A percentile compares a stretch with the other conserved stretches of the same genome.
These are phyloP conservation scores for Anniella stebbinsi DNA, from an alignment of 2,797 vertebrate genomes.

Conservation along the genomic window DNA sequence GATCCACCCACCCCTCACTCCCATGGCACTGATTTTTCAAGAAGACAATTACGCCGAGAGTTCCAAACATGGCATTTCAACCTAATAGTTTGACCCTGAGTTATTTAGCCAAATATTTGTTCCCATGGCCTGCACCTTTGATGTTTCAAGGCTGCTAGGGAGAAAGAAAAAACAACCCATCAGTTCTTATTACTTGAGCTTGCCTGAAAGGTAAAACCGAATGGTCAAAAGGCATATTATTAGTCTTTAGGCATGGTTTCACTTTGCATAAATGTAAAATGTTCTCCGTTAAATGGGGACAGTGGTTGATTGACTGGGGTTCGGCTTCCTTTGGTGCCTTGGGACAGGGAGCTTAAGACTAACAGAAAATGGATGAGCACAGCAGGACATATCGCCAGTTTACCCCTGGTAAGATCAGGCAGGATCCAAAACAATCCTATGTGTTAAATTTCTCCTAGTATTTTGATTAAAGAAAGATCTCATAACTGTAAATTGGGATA, in stretches of 20 bases:
- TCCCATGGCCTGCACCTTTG: neutral
- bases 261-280: neutral
- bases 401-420: neutral
- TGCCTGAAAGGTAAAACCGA: neutral
- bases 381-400: neutral
- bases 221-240: neutral
- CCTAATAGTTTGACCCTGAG: neutral
- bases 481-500: neutral
- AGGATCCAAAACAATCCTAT: neutral
- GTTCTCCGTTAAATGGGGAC: neutral
- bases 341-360: neutral
- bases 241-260: neutral
- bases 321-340: neutral
- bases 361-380: neutral
- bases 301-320: neutral
- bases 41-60: neutral
- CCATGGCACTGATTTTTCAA: neutral
- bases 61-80: neutral
- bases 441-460: neutral
- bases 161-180: neutral
- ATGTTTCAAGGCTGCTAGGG: too few species aligned
- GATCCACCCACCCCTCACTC: too few species aligned
- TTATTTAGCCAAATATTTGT: neutral
- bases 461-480: neutral
- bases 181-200: neutral